These are phyloP conservation scores for Miltochrista miniata DNA, from an alignment of 2,888 invertebrate genomes.

Conservation along the genomic window DNA sequence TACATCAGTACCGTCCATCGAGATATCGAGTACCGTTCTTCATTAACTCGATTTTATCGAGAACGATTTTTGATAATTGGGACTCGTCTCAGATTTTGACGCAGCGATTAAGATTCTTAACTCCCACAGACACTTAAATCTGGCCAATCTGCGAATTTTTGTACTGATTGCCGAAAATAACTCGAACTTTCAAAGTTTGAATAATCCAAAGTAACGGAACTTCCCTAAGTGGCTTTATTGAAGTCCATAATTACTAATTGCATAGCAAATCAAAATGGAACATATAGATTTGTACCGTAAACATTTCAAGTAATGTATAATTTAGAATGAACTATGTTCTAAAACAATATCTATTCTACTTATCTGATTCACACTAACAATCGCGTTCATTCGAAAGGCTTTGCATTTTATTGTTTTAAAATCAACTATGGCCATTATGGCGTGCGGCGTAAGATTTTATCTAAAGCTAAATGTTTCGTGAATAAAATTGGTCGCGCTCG, in stretches of 20 bases:
- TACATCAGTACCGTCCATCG: slow-evolving; percentile 51
- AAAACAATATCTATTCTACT: slow-evolving; percentile 60
- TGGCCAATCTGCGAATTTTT: slow-evolving; percentile 51
- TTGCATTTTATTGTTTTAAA: slow-evolving; percentile 71
- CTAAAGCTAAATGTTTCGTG: slow-evolving; percentile 77
- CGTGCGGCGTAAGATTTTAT: slow-evolving; percentile 68
- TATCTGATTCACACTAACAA: slow-evolving; percentile 77
- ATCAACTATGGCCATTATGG: slow-evolving; percentile 56
- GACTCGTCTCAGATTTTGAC: slow-evolving; percentile 67
- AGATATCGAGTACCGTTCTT: slow-evolving; percentile 74
- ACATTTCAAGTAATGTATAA: slow-evolving; percentile 47
- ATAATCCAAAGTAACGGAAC: slow-evolving; percentile 27
- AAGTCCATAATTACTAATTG: slow-evolving; percentile 28
- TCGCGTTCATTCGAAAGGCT: slow-evolving; percentile 59
- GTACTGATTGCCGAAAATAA: slow-evolving; percentile 52
- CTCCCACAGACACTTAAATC: slow-evolving; percentile 55
- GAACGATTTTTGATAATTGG: slow-evolving; percentile 75
- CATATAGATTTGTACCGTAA: slow-evolving; percentile 37
- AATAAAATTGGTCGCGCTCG: slow-evolving; percentile 79
- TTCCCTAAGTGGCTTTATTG: slow-evolving; percentile 17
- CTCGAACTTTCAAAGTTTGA: slow-evolving; percentile 22
- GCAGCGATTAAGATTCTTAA: slow-evolving; percentile 69
- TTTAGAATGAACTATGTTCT: slow-evolving; percentile 47
- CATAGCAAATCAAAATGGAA: slow-evolving; percentile 26
- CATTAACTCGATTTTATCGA: slow-evolving; percentile 81